Evolutionary conservation across 2,888 invertebrate species (phyloP), one percentile per base, ranked within the genome.

Genomic region (Sinohyriopsis cumingii): DNA sequence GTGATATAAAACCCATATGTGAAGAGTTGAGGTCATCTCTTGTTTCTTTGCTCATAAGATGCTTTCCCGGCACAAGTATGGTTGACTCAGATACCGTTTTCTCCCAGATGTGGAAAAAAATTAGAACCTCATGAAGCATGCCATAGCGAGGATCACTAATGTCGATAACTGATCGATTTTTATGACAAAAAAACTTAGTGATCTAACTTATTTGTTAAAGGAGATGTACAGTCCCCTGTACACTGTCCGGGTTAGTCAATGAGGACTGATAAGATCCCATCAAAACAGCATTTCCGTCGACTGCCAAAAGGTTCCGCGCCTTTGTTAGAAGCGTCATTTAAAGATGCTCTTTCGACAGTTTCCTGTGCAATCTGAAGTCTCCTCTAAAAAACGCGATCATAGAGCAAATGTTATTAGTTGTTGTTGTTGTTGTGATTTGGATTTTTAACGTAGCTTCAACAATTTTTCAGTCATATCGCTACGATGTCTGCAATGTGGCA

Each of bases 21-120:
- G 67, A 67, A 55, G 70, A 78, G 59, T 76, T 73, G n/a, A 78
- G 20, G 56, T 76, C 75, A 62, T 76, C 70, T 65, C 72, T 72
- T 24, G 67, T 70, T 62, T 73, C 67, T 54, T 66, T 19, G 9
- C 66, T 56, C 56, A 70, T 45, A 19, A 70, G n/a, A 59, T 66
- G n/a, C 25, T 67, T 67, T 55, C 25, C 25, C 2, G 25, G 25
- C 25, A 25, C 25, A 25, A 25, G 25, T 4, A 25, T 3, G 20
- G 20, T 4, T n/a, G n/a, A 25, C 69, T 65, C 64, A 25, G 25
- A 25, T 2, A 25, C 25, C 25, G 25, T 24, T 25, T 25, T 25
- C 71, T 75, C 24, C 70, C 72, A 74, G 3, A 62, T 24, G 57
- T 74, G 68, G 59, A 74, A 74, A 57, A 71, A 71, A 3, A 33